Conservation (phyloP, 23 tunicate species). For the Clavelina lepadiformis region DNA sequence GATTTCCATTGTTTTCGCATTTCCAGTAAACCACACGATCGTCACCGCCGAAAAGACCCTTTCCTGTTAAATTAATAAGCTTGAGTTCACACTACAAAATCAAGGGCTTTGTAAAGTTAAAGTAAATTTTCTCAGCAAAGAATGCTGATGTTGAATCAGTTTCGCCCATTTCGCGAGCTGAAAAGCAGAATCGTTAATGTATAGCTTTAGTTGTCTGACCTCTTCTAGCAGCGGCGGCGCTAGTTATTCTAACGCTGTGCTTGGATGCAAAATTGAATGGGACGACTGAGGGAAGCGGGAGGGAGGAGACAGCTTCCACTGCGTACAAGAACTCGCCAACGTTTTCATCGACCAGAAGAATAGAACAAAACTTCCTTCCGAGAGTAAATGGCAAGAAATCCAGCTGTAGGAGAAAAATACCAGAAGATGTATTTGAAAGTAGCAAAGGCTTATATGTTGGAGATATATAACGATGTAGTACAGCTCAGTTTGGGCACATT, state of each 20-base stretch:
- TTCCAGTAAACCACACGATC: constrained; percentile 73
- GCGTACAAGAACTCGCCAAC: constrained; percentile 89
- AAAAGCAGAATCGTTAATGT: too few relatives aligned
- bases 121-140: too few relatives aligned
- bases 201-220: too few relatives aligned
- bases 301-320: constrained; percentile 47
- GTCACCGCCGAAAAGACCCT: constrained; percentile 49
- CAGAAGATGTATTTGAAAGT: too few relatives aligned
- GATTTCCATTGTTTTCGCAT: constrained; percentile 52
- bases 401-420: constrained; percentile 31
- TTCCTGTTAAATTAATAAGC: too few relatives aligned
- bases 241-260: constrained; percentile 61
- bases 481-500: too few relatives aligned
- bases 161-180: too few relatives aligned
- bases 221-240: constrained; percentile 83
- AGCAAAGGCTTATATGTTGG: too few relatives aligned
- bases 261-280: constrained; percentile 57
- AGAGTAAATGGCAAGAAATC: constrained; percentile 72
- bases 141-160: too few relatives aligned
- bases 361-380: constrained; percentile 73
- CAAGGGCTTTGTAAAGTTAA: too few relatives aligned
- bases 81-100: too few relatives aligned
- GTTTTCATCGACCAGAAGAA: constrained; percentile 44
- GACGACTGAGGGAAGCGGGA: constrained; percentile 72
- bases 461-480: too few relatives aligned